Base-by-base conservation (phyloP, 2,888 invertebrate genomes). In the Cheilosia variabilis region DNA sequence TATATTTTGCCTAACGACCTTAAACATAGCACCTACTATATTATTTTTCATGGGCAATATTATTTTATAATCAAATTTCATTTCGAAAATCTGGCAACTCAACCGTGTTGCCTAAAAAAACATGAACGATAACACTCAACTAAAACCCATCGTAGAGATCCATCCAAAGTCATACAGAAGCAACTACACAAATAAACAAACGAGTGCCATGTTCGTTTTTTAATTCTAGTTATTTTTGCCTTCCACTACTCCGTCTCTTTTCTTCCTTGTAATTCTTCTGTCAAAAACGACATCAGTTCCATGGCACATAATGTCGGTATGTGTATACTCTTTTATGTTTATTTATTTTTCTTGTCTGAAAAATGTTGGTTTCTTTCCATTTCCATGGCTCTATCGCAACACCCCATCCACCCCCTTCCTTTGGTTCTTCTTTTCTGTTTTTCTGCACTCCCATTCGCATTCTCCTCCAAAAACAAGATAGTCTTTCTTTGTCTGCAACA, bases 151-250 rank as follows among this genome's bases (percentile, higher is more conserved):
- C 78, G 22, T 60, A 62, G 27, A 31, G 7, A 31, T 19, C 19
- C 1, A 19, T 9, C n/a, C 60, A 69, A 55, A 73, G 53, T 75
- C 73, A 79, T 65, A 69, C 83, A 79, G 75, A 80, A 79, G 80
- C 79, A 75, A 47, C 75, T 75, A 79, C 69, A 84, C 65, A 75
- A 78, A 84, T 69, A 75, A 78, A 84, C 80, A 80, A 73, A 75
- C 80, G 73, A 75, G 79, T 75, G 79, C 75, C 80, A 80, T 84
- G 73, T 80, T 84, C 69, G 66, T 68, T 79, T 83, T 79, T 83
- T 50, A 68, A 75, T 75, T 73, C 31, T 45, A 34, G 66, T 65
- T 63, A 55, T 62, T 60, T 47, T 65, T 71, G 37, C 19, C n/a
- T 58, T 19, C 52, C 75, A 57, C 31, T 52, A 41, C 45, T 53